Percentiles rank a stretch among this genome's conserved stretches.
Evolutionary conservation across 1,140 invertebrate species (phyloP).

Genomic region (Drosophila persimilis): DNA sequence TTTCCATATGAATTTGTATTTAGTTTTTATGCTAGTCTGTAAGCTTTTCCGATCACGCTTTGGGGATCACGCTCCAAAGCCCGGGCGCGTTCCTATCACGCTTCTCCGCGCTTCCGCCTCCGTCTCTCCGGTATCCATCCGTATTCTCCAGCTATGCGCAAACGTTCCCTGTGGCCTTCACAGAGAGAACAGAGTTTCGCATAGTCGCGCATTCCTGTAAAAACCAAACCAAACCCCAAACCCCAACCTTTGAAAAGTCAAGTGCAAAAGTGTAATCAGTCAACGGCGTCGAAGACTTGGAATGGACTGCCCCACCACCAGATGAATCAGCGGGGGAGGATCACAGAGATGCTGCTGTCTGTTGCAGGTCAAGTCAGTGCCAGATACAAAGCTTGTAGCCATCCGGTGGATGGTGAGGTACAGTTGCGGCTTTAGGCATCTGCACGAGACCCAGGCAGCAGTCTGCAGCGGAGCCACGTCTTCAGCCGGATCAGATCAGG

Average conservation of each 20-base stretch:
- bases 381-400: conserved; percentile 62
- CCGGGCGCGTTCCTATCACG: conserved; percentile 17
- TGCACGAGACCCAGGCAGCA: conserved; percentile 10
- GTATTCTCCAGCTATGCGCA: not conserved
- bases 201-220: conserved; percentile 4
- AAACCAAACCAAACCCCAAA: not conserved
- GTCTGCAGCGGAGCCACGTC: not conserved
- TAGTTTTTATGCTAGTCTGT: conserved; percentile 62
- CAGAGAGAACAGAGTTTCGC: conserved; percentile 8
- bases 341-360: not conserved
- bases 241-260: conserved; percentile 29
- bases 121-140: not conserved
- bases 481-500: not conserved
- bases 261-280: conserved; percentile 53
- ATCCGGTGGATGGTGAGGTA: conserved; percentile 69
- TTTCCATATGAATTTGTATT: conserved; percentile 61
- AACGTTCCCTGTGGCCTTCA: too few relatives aligned
- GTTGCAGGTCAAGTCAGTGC: conserved; percentile 43
- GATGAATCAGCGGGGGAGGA: conserved; percentile 9
- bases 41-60: conserved; percentile 28
- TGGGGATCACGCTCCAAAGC: not conserved
- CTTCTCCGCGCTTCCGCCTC: conserved; percentile 12
- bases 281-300: too few relatives aligned
- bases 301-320: too few relatives aligned
- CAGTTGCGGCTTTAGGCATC: conserved; percentile 61